Conservation (phyloP, 2,888 invertebrate species). For the Julus scanicus region DNA sequence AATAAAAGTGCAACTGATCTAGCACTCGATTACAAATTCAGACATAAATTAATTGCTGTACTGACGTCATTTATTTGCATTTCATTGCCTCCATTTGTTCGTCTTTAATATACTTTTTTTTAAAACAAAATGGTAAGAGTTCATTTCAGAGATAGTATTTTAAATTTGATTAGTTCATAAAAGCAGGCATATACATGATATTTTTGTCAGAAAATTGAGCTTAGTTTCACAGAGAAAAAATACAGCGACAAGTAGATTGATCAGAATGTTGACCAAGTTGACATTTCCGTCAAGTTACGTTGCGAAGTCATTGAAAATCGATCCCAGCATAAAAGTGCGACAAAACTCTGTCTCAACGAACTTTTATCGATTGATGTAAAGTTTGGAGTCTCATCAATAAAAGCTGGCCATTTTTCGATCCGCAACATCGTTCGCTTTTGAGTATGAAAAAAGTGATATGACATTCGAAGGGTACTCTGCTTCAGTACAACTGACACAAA, state of each 20-base stretch:
- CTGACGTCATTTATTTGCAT: too few species aligned
- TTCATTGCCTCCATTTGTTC: too few species aligned
- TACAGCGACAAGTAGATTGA: conserved; percentile 6
- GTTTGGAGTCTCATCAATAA: conserved; percentile 18
- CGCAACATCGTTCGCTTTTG: not conserved
- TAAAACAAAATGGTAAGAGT: too few species aligned
- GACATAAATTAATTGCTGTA: too few species aligned
- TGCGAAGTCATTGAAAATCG: conserved; percentile 38
- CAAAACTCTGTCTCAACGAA: conserved; percentile 17
- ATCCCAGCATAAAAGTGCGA: not conserved
- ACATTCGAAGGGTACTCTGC: not conserved
- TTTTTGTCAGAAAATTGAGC: not conserved
- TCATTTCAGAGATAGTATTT: not conserved
- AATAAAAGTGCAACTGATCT: too few species aligned
- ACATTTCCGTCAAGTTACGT: not conserved
- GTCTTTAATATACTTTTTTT: too few species aligned
- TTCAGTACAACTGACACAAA: not conserved
- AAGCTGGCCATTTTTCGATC: not conserved
- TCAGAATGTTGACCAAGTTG: conserved; percentile 29
- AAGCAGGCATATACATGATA: not conserved
- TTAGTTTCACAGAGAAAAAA: not conserved
- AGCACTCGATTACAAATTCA: too few species aligned
- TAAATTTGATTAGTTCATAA: not conserved
- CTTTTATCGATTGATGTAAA: conserved; percentile 35
- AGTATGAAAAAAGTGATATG: not conserved